phyloP scores from a whole-genome alignment of 1,140 invertebrate species.

The Diachasmimorpha longicaudata region DNA sequence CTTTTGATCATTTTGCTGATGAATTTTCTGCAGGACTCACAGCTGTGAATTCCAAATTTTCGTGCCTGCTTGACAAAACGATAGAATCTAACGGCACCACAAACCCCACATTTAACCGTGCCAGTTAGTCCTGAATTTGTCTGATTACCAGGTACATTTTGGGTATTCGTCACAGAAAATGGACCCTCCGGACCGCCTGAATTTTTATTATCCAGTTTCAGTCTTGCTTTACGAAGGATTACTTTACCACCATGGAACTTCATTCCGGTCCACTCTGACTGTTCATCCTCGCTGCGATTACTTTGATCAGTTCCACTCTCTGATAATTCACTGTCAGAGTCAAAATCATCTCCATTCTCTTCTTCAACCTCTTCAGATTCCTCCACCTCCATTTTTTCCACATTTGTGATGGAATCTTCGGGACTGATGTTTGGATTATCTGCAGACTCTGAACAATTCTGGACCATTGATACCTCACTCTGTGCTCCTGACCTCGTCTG shows the following conservation, averaged over 20 bases:
- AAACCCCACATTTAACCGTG: slow-evolving; percentile 79
- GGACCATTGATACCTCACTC: slow-evolving; percentile 33
- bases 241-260: slow-evolving; percentile 69
- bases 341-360: slow-evolving; percentile 53
- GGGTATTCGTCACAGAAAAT: slow-evolving; percentile 66
- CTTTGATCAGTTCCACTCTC: slow-evolving; percentile 64
- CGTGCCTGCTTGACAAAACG: slow-evolving; percentile 77
- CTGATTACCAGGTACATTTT: slow-evolving; percentile 45
- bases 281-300: slow-evolving; percentile 60
- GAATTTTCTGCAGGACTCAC: slow-evolving; percentile 85
- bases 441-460: slow-evolving; percentile 30
- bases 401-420: background rate
- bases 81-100: slow-evolving; percentile 77
- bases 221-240: slow-evolving; percentile 73
- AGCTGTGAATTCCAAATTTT: slow-evolving; percentile 84
- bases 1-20: slow-evolving; percentile 80
- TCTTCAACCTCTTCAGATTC: slow-evolving; percentile 1
- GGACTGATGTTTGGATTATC: background rate
- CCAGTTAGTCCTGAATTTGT: slow-evolving; percentile 61
- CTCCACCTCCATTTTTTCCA: slow-evolving; percentile 17
- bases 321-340: slow-evolving; percentile 62
- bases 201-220: slow-evolving; percentile 69
- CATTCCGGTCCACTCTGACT: slow-evolving; percentile 56
- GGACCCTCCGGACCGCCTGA: slow-evolving; percentile 69
- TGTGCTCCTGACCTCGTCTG: slow-evolving; percentile 56